Base-by-base conservation (phyloP, 2,888 invertebrate genomes). In the Parascotia fuliginaria region DNA sequence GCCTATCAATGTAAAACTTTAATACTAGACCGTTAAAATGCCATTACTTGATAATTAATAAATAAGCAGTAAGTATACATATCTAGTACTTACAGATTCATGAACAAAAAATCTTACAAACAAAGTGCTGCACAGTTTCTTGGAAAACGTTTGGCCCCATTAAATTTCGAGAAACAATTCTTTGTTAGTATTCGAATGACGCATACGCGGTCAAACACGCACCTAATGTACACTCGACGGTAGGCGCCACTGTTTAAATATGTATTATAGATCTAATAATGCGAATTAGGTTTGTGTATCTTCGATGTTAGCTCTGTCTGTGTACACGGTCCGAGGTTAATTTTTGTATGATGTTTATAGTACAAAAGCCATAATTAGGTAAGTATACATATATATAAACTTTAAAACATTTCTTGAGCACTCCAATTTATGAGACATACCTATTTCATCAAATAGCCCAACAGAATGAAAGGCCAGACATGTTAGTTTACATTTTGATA, bases 91-190 rank as follows among this genome's bases (percentile, higher is more conserved):
- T 27, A n/a, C n/a, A 6, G 7, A 4, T 33, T 33, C 16, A 33
- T 33, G 36, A 46, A 57, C 63, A 63, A 67, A 56, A 50, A 56
- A 36, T 27, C 42, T 57, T 60, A 69, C 46, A 43, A 55, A 49
- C 48, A 44, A 52, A 57, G 56, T 46, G 60, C 60, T 52, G 49
- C 60, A 61, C 55, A 47, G 57, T 59, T 83, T 79, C 81, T 65
- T 56, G 72, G 81, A 80, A 81, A 62, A 60, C 59, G 60, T 55
- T 70, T 67, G 71, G 65, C 77, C 77, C 58, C 75, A 70, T 82
- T 81, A 69, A 72, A 73, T 79, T 79, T 75, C 62, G 63, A 76
- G 73, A 74, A 78, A 68, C 65, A 63, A 72, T 70, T 76, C 79
- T 79, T 78, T 81, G 77, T 81, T 79, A 58, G 60, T 40, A 54